A percentile compares a stretch with the other conserved stretches of the same genome.
Evolutionary conservation across 1,140 invertebrate genomes (phyloP).

Genomic region (Xylocopa sonorina): DNA sequence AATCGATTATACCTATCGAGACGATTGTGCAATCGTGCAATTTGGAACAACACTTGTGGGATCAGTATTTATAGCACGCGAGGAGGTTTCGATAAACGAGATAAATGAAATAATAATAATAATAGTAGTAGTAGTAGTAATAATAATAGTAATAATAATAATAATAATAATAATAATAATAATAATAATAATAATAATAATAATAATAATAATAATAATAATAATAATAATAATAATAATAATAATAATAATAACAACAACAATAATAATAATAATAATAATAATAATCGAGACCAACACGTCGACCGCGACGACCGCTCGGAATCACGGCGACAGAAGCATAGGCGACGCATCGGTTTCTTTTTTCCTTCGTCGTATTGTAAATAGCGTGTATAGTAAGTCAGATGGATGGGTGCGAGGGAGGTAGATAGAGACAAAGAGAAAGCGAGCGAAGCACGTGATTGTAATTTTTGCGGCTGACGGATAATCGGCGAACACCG

Average conservation of each 20-base stretch:
- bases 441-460: conserved; percentile 44
- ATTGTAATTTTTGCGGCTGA: conserved; percentile 43
- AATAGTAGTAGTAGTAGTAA: too few relatives aligned
- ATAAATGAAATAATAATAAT: conserved; percentile 25
- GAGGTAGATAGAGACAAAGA: conserved; percentile 57
- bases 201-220: too few relatives aligned
- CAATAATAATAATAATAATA: too few relatives aligned
- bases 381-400: conserved; percentile 69
- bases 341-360: conserved; percentile 47
- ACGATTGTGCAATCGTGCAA: too few relatives aligned
- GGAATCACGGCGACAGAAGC: conserved; percentile 41
- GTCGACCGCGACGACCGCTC: background rate
- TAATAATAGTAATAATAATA: too few relatives aligned
- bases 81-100: conserved; percentile 60
- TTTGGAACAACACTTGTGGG: conserved; percentile 42
- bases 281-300: background rate
- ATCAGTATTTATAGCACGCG: conserved; percentile 63
- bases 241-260: too few relatives aligned
- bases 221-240: too few relatives aligned
- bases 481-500: conserved; percentile 45
- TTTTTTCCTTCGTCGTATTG: conserved; percentile 69
- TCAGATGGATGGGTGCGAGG: conserved; percentile 9
- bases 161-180: too few relatives aligned
- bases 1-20: background rate
- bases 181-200: too few relatives aligned